Base-by-base conservation (phyloP, 2,797 vertebrate genomes). In the Spizella passerina region DNA sequence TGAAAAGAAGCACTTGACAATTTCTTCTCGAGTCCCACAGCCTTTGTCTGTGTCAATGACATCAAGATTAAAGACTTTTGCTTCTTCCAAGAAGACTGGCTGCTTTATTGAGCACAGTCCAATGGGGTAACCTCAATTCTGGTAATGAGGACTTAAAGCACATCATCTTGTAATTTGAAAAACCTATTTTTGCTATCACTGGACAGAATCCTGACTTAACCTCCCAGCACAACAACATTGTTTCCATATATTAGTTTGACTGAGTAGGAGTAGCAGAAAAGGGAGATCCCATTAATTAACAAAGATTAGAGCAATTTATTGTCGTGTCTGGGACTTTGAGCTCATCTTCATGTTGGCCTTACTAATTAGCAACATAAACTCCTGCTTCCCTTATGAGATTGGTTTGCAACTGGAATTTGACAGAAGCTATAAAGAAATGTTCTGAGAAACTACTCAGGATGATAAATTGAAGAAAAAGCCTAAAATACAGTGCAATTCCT, bases 321-420 rank as follows among this genome's bases (percentile, higher is more conserved):
- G 32, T 43, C 77, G 77, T 50, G 14, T 60, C 55, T 90, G 88
- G 56, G 75, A 96, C 53, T 68, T 57, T 36, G 52, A 93, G 61
- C 27, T 95, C 68, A 66, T 93, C 64, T 95, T 87, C 3, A 2
- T 32, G 29, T 36, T 76, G 56, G 52, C n/a, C 78, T 83, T 65
- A 78, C 78, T 93, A 95, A 96, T 95, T 90, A 97, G 34, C 73
- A 86, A 60, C 39, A 61, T 66, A 90, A 96, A 86, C 46, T 95
- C 18, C 63, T 69, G 29, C 52, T 59, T 95, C 57, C n/a, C 53
- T 36, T 91, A 63, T 38, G 52, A 80, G 46, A 78, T 38, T 69
- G 57, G 57, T 75, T 94, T 89, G 68, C 39, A 87, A 77, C 59
- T 44, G 49, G 53, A 85, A 80, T 92, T 86, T 90, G 64, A 78